Evolutionary conservation across 1,140 invertebrate genomes (phyloP), one percentile per base, ranked within the genome.

Genomic region (Eriocheir sinensis): DNA sequence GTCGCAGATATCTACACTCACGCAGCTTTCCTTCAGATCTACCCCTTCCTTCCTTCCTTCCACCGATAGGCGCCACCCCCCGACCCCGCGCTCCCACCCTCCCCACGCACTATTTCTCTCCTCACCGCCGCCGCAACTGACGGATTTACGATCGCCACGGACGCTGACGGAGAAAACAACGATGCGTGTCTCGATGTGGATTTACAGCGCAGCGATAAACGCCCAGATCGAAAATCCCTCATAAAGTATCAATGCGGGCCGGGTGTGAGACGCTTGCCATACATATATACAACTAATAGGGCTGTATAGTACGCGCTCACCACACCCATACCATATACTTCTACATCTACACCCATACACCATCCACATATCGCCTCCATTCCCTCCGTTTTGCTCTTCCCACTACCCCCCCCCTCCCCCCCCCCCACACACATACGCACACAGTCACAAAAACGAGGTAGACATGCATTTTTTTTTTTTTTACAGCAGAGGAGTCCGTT

Each of bases 181-280:
- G 80, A 34, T 93, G 48, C 41, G 80, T 41, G 91, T 41, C 79
- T 2, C 41, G 38, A 86, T 86, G 53, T 41, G 86, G 91, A 93
- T 93, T 93, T 93, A 93, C 80, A 93, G 41, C 91, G 21, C 15
- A 17, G 32, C 91, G 80, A 93, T 93, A 93, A 93, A 93, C 72
- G 91, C 91, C 81, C 91, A 93, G 91, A 93, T 93, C 85, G 91
- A 93, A 93, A 93, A 93, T 93, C 91, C 91, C 91, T 86, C 91
- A 93, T 93, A 93, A 93, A 93, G 91, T 93, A 86, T 93, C 91
- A 86, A 93, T 93, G 81, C 36, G n/a, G 79, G 40, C 38, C n/a
- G 60, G 60, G n/a, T n/a, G 60, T n/a, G 60, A 72, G 60, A n/a
- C 60, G 60, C n/a, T n/a, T n/a, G 60, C 60, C 60, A n/a, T n/a